Percentiles rank a stretch among this genome's conserved stretches.
These are phyloP conservation scores for Pheosia tremula DNA, from an alignment of 2,888 invertebrate species.

Conservation along the genomic window DNA sequence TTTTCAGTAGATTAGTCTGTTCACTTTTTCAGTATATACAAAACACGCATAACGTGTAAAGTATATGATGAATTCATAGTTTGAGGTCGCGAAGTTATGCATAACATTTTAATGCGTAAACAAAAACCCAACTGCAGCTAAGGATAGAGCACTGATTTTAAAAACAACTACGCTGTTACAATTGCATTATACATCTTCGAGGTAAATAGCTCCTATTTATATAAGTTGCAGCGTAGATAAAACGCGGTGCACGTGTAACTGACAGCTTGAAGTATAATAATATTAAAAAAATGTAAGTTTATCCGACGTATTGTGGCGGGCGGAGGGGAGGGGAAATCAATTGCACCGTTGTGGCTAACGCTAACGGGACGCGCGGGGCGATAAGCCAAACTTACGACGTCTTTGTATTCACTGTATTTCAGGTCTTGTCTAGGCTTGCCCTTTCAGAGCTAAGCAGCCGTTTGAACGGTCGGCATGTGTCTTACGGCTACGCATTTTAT, in stretches of 20 bases:
- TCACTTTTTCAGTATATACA: no score
- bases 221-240: conserved; percentile 19
- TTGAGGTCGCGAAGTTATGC: neutral
- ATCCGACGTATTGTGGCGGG: conserved; percentile 59
- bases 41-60: no score
- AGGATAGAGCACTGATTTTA: neutral
- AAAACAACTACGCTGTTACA: neutral
- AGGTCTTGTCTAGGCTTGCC: conserved; percentile 13
- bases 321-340: conserved; percentile 62
- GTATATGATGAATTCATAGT: neutral
- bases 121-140: neutral
- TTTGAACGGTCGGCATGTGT: no score
- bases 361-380: conserved; percentile 70
- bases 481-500: no score
- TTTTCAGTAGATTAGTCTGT: no score
- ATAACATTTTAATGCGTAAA: neutral
- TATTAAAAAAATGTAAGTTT: conserved; percentile 64
- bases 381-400: conserved; percentile 77
- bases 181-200: neutral
- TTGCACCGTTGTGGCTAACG: conserved; percentile 71
- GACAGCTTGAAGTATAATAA: conserved; percentile 71
- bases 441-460: no score
- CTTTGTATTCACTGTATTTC: conserved; percentile 73
- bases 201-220: conserved; percentile 36
- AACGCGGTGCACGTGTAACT: conserved; percentile 51